These are phyloP conservation scores for Formica aserva DNA, from an alignment of 2,888 invertebrate species.

Conservation along the genomic window DNA sequence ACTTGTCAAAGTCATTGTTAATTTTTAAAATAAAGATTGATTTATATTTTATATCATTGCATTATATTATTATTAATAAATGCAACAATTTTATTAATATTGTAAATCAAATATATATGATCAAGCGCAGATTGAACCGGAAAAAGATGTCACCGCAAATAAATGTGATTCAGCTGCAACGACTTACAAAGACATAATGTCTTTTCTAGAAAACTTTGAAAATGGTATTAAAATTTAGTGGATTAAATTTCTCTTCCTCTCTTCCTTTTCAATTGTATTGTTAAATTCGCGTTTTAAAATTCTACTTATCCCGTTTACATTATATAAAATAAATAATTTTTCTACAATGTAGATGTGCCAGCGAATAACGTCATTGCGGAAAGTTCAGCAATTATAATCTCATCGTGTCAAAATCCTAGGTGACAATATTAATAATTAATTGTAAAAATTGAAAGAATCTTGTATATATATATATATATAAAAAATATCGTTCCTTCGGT, in stretches of 20 bases:
- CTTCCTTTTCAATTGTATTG: not conserved
- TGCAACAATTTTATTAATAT: not conserved
- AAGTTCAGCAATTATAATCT: not conserved
- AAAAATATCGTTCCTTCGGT: not conserved
- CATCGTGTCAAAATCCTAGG: constrained; percentile 15
- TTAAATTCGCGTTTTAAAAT: not conserved
- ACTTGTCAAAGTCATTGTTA: not conserved
- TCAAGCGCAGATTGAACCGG: constrained; percentile 74
- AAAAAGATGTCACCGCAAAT: constrained; percentile 74
- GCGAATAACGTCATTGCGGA: not conserved
- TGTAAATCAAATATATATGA: not conserved
- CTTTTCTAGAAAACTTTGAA: constrained; percentile 79
- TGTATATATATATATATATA: not conserved
- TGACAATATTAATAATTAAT: not conserved
- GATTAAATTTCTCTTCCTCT: not conserved
- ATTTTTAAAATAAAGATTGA: constrained; percentile 6
- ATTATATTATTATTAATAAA: not conserved
- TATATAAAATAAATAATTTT: not conserved
- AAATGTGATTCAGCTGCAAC: constrained; percentile 66
- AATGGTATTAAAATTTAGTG: constrained; percentile 66
- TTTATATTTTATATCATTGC: not conserved
- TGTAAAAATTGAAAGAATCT: not conserved
- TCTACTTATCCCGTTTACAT: not conserved
- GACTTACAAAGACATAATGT: constrained; percentile 82
- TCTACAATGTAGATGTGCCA: not conserved